Base-by-base conservation (phyloP, 2,113 vertebrate species). In the Poeciliopsis prolifica region DNA sequence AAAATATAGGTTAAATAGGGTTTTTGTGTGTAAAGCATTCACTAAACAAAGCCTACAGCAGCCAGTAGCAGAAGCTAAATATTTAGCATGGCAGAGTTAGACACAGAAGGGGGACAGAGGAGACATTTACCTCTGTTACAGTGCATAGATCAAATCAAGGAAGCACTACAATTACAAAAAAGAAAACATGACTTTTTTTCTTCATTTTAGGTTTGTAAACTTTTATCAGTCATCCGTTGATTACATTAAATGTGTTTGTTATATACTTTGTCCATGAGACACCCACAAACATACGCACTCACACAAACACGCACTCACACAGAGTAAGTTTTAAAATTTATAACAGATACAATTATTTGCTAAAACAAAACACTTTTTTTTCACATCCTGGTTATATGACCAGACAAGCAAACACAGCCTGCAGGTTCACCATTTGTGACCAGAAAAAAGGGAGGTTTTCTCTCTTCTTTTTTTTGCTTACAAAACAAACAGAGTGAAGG, bases 61-160 rank as follows among this genome's bases (percentile, higher is more conserved):
- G 89, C 91, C 89, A 91, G 89, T 87, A 91, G 92, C 87, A 79
- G 51, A 66, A 12, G 69, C 80, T 76, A 19, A 28, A 24, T 60
- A 33, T 35, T 82, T 80, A 73, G 48, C 81, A 79, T 84, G 90
- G 74, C 81, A 74, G 78, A 86, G 83, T 75, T 68, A 15, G 81
- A 75, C 72, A 75, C 58, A 30, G 44, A 73, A 76, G 88, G 74
- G 86, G 80, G 79, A 79, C 82, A 87, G 88, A 70, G 86, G 87
- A 91, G 91, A 71, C 95, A 92, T 68, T 92, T 93, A 94, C 95
- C 96, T 97, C 95, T 94, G 24, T 86, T 93, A 97, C 96, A 94
- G 96, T 99, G 98, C 98, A 98, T 98, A 99, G 98, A 97, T 97
- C 93, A 97, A 97, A 97, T 96, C 94, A 97, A 97, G 96, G 97